Evolutionary conservation across 2,888 invertebrate species (phyloP).

Genomic region (Macrostomum cliftonense): DNA sequence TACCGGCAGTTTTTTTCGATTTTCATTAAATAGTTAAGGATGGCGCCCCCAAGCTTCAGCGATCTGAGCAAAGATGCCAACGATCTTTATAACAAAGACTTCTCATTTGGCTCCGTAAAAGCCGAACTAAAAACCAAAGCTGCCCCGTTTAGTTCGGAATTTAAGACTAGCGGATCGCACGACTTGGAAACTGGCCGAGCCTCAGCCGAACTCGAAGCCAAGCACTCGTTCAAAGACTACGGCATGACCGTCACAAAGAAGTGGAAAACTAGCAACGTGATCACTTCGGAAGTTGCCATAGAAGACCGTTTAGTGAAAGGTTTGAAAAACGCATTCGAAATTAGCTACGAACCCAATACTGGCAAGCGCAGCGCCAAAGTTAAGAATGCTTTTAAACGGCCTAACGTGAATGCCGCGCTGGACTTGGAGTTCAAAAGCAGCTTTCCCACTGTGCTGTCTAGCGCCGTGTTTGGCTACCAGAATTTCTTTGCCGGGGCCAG

Average conservation of each 20-base stretch:
- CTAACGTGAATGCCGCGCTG: slow-evolving; percentile 56
- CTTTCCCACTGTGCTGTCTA: slow-evolving; percentile 63
- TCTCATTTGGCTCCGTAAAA: slow-evolving; percentile 81
- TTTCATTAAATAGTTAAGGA: too few relatives aligned
- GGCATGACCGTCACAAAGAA: slow-evolving; percentile 76
- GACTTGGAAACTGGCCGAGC: slow-evolving; percentile 81
- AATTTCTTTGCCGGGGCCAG: slow-evolving; percentile 77
- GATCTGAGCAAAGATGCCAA: slow-evolving; percentile 90
- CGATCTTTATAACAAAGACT: slow-evolving; percentile 87
- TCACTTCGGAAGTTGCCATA: slow-evolving; percentile 66
- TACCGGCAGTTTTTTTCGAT: too few relatives aligned
- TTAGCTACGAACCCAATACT: slow-evolving; percentile 80
- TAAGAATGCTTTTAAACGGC: slow-evolving; percentile 67
- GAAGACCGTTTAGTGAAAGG: slow-evolving; percentile 77
- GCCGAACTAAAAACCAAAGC: slow-evolving; percentile 87
- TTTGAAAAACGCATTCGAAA: slow-evolving; percentile 70
- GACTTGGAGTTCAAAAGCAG: slow-evolving; percentile 63
- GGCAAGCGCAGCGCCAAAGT: slow-evolving; percentile 56
- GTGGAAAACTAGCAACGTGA: slow-evolving; percentile 93
- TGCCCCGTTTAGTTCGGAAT: slow-evolving; percentile 64
- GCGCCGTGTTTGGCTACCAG: slow-evolving; percentile 55
- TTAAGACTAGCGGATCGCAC: slow-evolving; percentile 70
- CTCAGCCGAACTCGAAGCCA: slow-evolving; percentile 73
- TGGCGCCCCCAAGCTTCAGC: slow-evolving; percentile 63
- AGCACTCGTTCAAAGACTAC: slow-evolving; percentile 48